Evolutionary conservation across 2,113 vertebrate species (phyloP).

Genomic region (Terrapene triunguis): DNA sequence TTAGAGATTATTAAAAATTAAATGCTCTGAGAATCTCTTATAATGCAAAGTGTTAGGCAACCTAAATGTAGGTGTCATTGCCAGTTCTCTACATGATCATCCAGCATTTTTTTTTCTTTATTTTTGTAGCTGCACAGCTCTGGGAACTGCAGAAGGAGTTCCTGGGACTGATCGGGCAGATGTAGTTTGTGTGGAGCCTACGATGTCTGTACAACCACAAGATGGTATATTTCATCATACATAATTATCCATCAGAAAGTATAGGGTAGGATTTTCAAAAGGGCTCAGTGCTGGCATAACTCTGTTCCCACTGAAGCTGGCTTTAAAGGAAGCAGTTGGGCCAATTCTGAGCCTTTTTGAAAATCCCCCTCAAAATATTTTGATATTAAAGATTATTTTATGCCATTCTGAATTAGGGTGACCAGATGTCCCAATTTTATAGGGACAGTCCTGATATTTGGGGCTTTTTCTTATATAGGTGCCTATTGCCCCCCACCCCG

Average conservation of each 20-base stretch:
- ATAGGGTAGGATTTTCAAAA: neutral
- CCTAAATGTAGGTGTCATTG: neutral
- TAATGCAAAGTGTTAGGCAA: neutral
- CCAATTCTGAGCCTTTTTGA: neutral
- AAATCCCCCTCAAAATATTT: neutral
- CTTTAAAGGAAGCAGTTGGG: neutral
- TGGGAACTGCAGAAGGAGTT: conserved; percentile 65
- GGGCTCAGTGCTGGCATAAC: neutral
- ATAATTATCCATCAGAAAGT: neutral
- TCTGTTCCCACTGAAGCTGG: neutral
- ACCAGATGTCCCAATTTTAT: too few relatives aligned
- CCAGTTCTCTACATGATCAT: neutral
- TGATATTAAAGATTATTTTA: neutral
- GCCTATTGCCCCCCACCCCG: too few relatives aligned
- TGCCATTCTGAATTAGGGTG: neutral
- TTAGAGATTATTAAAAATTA: neutral
- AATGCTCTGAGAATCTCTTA: neutral
- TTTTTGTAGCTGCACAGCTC: conserved; percentile 76
- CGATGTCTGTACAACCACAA: conserved; percentile 11
- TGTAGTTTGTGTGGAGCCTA: conserved; percentile 68
- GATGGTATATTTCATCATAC: conserved; percentile 53
- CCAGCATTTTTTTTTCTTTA: neutral
- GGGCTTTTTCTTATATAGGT: too few relatives aligned
- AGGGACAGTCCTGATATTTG: too few relatives aligned
- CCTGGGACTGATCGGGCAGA: conserved; percentile 78